These are phyloP conservation scores for Lepisosteus oculatus DNA, from an alignment of 2,113 vertebrate species.

Conservation along the genomic window DNA sequence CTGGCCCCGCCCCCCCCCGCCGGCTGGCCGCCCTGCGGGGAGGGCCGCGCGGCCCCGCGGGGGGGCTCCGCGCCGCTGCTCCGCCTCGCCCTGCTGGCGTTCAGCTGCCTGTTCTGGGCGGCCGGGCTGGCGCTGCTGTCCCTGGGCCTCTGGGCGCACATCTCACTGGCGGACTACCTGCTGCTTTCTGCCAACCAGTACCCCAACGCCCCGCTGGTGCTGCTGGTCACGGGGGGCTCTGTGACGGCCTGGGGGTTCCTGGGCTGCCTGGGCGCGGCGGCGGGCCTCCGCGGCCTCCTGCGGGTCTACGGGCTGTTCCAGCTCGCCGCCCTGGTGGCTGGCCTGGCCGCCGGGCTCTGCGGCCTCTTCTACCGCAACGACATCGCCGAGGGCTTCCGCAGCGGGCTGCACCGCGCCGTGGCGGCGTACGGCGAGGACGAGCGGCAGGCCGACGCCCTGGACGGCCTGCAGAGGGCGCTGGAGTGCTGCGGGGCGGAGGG, in stretches of 20 bases:
- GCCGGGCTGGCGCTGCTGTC: conserved; percentile 76
- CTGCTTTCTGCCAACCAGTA: conserved; percentile 67
- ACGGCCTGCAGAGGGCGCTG: conserved; percentile 72
- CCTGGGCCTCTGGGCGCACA: conserved; percentile 78
- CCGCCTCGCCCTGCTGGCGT: conserved; percentile 76
- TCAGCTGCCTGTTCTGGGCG: conserved; percentile 84
- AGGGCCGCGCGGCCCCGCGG: conserved; percentile 49
- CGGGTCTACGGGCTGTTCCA: conserved; percentile 75
- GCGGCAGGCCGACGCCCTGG: conserved; percentile 70
- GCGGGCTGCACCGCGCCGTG: conserved; percentile 71
- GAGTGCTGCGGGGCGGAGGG: conserved; percentile 78
- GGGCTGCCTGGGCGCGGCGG: conserved; percentile 78
- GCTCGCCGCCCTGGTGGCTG: conserved; percentile 62
- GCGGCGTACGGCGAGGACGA: conserved; percentile 72
- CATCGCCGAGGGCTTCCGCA: conserved; percentile 74
- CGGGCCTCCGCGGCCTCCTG: conserved; percentile 73
- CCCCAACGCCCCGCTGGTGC: conserved; percentile 71
- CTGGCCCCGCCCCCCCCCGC: conserved; percentile 9
- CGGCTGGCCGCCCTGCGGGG: conserved; percentile 48
- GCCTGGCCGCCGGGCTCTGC: conserved; percentile 70
- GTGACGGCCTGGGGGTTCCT: conserved; percentile 82
- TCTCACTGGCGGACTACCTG: conserved; percentile 75
- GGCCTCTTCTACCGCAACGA: conserved; percentile 76
- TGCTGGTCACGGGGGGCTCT: conserved; percentile 67
- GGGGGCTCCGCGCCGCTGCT: conserved; percentile 70